Percentiles rank a stretch among this genome's conserved stretches.
phyloP scores from a whole-genome alignment of 1,140 invertebrate species.

The Kradibia gibbosae region DNA sequence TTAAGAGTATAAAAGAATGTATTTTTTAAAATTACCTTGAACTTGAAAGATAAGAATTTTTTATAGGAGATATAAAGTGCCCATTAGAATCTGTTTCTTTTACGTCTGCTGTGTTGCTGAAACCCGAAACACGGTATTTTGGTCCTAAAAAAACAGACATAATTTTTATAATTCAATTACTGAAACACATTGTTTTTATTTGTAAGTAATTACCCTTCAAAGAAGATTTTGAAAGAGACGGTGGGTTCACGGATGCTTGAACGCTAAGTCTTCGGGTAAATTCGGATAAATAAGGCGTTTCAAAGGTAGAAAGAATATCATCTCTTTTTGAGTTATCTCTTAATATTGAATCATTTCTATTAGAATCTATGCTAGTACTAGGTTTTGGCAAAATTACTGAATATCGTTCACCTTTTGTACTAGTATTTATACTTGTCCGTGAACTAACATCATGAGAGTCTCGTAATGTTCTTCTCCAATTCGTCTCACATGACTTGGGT shows the following conservation, averaged over 20 bases:
- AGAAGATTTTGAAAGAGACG: conserved; percentile 54
- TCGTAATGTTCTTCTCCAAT: conserved; percentile 38
- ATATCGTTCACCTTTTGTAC: conserved; percentile 45
- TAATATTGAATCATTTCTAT: conserved; percentile 43
- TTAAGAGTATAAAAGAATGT: conserved; percentile 21
- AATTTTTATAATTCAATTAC: conserved; percentile 30
- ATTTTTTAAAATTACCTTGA: conserved; percentile 58
- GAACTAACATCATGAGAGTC: conserved; percentile 34
- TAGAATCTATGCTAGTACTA: conserved; percentile 52
- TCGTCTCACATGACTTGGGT: conserved; percentile 40
- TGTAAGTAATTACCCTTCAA: conserved; percentile 59
- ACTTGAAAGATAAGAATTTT: conserved; percentile 62
- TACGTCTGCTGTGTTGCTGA: conserved; percentile 57
- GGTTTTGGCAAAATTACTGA: conserved; percentile 44
- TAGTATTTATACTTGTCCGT: conserved; percentile 2
- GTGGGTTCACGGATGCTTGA: conserved; percentile 70
- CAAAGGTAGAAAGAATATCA: conserved; percentile 66
- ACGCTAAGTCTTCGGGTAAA: conserved; percentile 77
- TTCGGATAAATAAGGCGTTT: conserved; percentile 79
- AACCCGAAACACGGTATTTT: conserved; percentile 56
- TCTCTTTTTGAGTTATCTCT: conserved; percentile 52
- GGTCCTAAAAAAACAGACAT: conserved; percentile 55
- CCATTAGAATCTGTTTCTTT: conserved; percentile 70
- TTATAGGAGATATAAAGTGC: conserved; percentile 62
- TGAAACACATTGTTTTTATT: neutral